Evolutionary conservation across 2,888 invertebrate species (phyloP).

Genomic region (Dendrolimus houi): DNA sequence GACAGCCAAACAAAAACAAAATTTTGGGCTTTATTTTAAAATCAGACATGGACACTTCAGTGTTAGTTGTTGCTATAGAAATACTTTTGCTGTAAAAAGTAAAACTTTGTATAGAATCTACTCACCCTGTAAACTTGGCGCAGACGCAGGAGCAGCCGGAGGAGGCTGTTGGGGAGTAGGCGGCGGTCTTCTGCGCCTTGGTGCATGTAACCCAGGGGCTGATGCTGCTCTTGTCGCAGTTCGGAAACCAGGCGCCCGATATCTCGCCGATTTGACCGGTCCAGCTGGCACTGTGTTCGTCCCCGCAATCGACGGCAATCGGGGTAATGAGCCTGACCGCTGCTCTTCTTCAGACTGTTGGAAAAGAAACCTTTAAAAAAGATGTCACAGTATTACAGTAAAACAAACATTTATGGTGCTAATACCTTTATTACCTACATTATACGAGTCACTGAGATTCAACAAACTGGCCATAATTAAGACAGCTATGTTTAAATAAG

Average conservation of each 20-base stretch:
- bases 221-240: slow-evolving; percentile 86
- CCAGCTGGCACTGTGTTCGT: slow-evolving; percentile 72
- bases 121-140: slow-evolving; percentile 78
- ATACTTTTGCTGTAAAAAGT: too few species aligned
- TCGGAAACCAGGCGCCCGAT: slow-evolving; percentile 88
- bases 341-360: slow-evolving; percentile 73
- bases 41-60: too few species aligned
- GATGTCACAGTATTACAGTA: not conserved
- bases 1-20: too few species aligned
- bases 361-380: slow-evolving; percentile 10
- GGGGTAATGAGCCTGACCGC: slow-evolving; percentile 86
- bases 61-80: too few species aligned
- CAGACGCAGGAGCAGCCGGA: slow-evolving; percentile 58
- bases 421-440: not conserved
- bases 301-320: slow-evolving; percentile 76
- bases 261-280: slow-evolving; percentile 89
- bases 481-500: not conserved
- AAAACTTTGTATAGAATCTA: slow-evolving; percentile 11
- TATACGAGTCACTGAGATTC: not conserved
- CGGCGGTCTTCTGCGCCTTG: slow-evolving; percentile 74
- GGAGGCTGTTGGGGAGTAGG: slow-evolving; percentile 55
- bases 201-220: slow-evolving; percentile 84
- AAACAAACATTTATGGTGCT: not conserved
- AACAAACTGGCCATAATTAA: not conserved
- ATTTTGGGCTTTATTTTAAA: too few species aligned